A percentile compares a stretch with the other conserved stretches of the same genome.
Evolutionary conservation across 1,140 invertebrate genomes (phyloP).

Genomic region (Cherax destructor): DNA sequence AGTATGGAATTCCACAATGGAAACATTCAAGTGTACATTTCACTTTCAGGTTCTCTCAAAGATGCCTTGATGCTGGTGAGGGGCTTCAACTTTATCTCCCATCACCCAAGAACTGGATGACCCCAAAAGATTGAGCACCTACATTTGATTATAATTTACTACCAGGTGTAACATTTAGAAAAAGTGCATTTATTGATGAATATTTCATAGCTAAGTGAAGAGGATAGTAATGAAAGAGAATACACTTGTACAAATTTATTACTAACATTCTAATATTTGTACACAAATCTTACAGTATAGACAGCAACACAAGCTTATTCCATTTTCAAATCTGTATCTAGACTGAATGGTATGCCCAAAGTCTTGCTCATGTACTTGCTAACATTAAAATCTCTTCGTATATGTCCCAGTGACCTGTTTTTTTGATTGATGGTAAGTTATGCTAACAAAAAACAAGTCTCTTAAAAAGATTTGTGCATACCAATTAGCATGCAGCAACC

Average conservation of each 20-base stretch:
- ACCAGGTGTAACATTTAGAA: too few relatives aligned
- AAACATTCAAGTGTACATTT: too few relatives aligned
- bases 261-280: conserved; percentile 63
- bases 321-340: conserved; percentile 24
- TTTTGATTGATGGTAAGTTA: conserved; percentile 40
- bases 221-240: background rate
- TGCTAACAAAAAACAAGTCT: background rate
- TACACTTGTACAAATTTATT: conserved; percentile 69
- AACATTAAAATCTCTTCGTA: background rate
- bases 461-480: background rate
- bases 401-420: background rate
- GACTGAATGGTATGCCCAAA: conserved; percentile 19
- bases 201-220: background rate
- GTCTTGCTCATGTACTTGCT: background rate
- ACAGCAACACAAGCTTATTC: conserved; percentile 66
- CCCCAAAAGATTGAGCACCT: too few relatives aligned
- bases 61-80: too few relatives aligned
- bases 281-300: conserved; percentile 67
- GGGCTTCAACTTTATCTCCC: too few relatives aligned
- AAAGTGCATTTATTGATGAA: background rate
- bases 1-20: too few relatives aligned
- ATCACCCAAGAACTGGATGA: too few relatives aligned
- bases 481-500: conserved; percentile 15
- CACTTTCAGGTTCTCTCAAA: too few relatives aligned
- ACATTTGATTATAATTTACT: too few relatives aligned